These are phyloP conservation scores for Drosophila fungiperda DNA, from an alignment of 2,888 invertebrate species.

Conservation along the genomic window DNA sequence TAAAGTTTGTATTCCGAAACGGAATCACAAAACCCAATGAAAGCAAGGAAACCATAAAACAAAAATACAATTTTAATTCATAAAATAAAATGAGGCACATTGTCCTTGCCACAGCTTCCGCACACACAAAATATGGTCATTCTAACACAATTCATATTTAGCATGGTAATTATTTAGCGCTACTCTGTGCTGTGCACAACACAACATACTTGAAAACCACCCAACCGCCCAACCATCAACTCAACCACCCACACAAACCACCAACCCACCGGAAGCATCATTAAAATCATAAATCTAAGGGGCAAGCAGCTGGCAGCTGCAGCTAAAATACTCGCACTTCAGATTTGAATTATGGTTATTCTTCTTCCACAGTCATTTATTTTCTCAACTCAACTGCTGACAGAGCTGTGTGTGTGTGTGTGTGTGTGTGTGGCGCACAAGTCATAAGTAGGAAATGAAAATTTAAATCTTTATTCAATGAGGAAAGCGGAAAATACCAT, in stretches of 20 bases:
- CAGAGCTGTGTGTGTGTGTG: not conserved
- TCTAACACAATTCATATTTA: conserved; percentile 67
- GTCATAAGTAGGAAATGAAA: conserved; percentile 2
- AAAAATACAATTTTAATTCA: conserved; percentile 14
- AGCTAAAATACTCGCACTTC: conserved; percentile 23
- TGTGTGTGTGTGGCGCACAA: not conserved
- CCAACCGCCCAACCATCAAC: not conserved
- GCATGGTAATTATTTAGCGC: conserved; percentile 72
- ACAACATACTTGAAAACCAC: conserved; percentile 22
- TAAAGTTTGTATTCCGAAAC: conserved; percentile 64
- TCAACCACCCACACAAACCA: not conserved
- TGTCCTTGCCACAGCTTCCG: conserved; percentile 55
- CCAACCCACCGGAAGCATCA: conserved; percentile 41
- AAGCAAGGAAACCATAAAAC: not conserved
- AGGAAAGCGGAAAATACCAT: not conserved
- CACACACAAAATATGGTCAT: conserved; percentile 4
- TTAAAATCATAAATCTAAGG: conserved; percentile 74
- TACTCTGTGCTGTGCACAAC: conserved; percentile 8
- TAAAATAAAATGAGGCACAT: conserved; percentile 36
- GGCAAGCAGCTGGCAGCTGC: conserved; percentile 48
- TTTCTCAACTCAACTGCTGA: conserved; percentile 11
- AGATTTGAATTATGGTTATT: conserved; percentile 50
- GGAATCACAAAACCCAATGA: conserved; percentile 48
- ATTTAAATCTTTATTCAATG: conserved; percentile 3
- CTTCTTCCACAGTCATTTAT: conserved; percentile 10